Percentiles rank a stretch among this genome's conserved stretches.
These are phyloP conservation scores for Gymnoscopelus braueri DNA, from an alignment of 2,797 vertebrate genomes.

Conservation along the genomic window DNA sequence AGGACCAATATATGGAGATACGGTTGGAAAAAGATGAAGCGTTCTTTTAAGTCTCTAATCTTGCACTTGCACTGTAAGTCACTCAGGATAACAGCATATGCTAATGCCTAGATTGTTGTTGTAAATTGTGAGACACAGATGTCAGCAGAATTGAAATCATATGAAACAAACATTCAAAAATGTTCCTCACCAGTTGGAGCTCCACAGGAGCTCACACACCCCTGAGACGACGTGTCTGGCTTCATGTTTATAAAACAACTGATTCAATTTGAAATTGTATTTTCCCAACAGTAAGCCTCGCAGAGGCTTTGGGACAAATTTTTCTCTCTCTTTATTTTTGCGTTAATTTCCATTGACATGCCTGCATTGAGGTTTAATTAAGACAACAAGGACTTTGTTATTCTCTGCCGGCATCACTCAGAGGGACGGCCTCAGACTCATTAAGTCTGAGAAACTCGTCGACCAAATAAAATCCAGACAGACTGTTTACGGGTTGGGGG, in stretches of 20 bases:
- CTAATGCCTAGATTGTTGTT: no score
- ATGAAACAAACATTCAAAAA: no score
- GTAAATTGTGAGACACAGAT: no score
- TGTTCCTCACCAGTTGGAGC: constrained; percentile 33
- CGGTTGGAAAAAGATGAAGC: no score
- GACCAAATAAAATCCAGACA: constrained; percentile 62
- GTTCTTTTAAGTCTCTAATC: no score
- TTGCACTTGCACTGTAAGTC: no score
- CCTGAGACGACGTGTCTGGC: constrained; percentile 41
- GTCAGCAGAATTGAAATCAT: no score
- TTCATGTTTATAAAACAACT: constrained; percentile 61
- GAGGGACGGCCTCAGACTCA: constrained; percentile 69
- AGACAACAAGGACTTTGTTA: constrained; percentile 70
- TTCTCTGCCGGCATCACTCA: constrained; percentile 72
- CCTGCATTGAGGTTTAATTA: constrained; percentile 70
- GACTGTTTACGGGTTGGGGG: constrained; percentile 65
- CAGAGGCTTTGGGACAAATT: constrained; percentile 37
- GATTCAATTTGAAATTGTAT: constrained; percentile 65
- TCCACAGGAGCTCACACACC: constrained; percentile 27
- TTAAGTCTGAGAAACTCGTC: constrained; percentile 63
- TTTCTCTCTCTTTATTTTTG: constrained; percentile 6
- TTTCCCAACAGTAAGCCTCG: constrained; percentile 58
- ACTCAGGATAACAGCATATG: no score
- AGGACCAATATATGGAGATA: no score
- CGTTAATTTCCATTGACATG: constrained; percentile 44